A percentile compares a stretch with the other conserved stretches of the same genome.
Evolutionary conservation across 2,113 vertebrate species (phyloP).

Genomic region (Hypocryptadius cinnamomeus): DNA sequence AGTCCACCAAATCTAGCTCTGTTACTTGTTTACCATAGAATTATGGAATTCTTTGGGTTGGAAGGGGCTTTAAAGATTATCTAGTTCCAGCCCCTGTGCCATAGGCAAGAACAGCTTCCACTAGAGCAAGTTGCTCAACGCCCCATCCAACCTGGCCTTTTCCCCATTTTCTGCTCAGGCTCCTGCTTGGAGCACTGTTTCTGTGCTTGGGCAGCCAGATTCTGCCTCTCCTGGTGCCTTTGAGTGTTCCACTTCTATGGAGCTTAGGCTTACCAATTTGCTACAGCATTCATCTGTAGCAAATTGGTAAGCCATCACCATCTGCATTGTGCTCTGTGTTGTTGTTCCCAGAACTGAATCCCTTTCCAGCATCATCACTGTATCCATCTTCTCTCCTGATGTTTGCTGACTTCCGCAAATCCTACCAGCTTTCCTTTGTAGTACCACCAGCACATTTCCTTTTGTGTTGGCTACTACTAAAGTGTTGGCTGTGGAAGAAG

Average conservation of each 20-base stretch:
- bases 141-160: not conserved
- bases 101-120: not conserved
- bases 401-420: not conserved
- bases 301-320: no score
- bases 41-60: not conserved
- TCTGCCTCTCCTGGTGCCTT: not conserved
- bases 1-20: not conserved
- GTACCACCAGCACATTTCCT: accelerated
- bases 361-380: not conserved
- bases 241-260: not conserved
- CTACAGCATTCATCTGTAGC: not conserved
- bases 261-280: not conserved
- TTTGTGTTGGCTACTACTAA: not conserved
- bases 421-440: not conserved
- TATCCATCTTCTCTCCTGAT: not conserved
- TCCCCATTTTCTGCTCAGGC: not conserved
- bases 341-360: not conserved
- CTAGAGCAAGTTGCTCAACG: not conserved
- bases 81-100: not conserved
- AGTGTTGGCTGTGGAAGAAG: not conserved
- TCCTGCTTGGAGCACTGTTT: not conserved
- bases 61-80: not conserved
- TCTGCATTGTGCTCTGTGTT: not conserved
- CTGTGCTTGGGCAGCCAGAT: not conserved
- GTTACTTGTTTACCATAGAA: not conserved